Base-by-base conservation (phyloP, 1,140 invertebrate species). In the Calephelis virginiensis region DNA sequence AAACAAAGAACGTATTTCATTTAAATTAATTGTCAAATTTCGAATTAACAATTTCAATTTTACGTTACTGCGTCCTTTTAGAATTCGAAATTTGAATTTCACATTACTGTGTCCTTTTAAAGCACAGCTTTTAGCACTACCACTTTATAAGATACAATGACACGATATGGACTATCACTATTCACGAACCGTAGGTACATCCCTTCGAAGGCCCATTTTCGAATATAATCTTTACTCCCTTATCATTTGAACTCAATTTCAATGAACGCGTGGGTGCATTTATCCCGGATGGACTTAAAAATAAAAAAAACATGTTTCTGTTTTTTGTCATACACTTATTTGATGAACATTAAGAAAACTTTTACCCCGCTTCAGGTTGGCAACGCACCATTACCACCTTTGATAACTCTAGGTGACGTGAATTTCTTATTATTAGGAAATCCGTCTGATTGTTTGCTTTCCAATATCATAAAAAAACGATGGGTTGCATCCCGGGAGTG, bases 161-260 rank as follows among this genome's bases (percentile, higher is more conserved):
- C 28, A 68, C 66, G 61, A 50, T 67, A 17, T 64, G 62, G 63
- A 63, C 67, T 14, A 68, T 68, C 67, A 64, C 62, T 64, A 63
- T 63, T 59, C 61, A 63, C 17, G 38, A 68, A n/a, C 14, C 53
- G 67, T 63, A 43, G 40, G 40, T 43, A 63, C 62, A 68, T 68
- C 67, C 67, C 63, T 60, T 68, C 11, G 38, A 6, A 46, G 47
- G 46, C 12, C 11, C 46, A 17, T 37, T 61, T 63, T 47, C 37
- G 46, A 68, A 68, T 64, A 68, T 49, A 68, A 59, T 47, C 62
- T 64, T 56, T 64, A 68, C 12, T 9, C 45, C 14, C 43, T 68
- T 63, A 59, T 63, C 50, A 38, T 63, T 56, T 48, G 62, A 63
- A 63, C 37, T 64, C 43, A 64, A 60, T 68, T 68, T 60, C 37